Evolutionary conservation across 2,888 invertebrate species (phyloP).

Genomic region (Cyaniris semiargus): DNA sequence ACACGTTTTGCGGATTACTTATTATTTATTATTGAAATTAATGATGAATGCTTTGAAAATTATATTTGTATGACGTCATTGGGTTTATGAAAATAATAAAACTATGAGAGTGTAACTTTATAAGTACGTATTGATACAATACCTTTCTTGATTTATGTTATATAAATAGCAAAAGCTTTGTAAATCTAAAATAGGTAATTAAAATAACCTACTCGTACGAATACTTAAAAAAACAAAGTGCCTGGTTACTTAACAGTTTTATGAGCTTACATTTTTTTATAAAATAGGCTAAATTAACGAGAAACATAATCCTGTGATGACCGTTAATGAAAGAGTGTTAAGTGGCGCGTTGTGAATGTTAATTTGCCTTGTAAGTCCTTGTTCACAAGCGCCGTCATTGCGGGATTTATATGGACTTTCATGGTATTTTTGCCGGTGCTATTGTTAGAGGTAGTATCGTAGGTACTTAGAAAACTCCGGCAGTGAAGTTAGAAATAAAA

Average conservation of each 20-base stretch:
- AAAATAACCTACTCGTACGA: too few species aligned
- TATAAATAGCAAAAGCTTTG: too few species aligned
- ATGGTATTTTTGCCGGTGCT: too few species aligned
- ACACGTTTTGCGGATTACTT: neutral
- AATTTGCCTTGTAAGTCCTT: conserved; percentile 1
- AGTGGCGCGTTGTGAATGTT: neutral
- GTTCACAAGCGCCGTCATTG: neutral
- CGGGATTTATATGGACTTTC: neutral
- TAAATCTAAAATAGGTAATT: too few species aligned
- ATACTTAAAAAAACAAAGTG: too few species aligned
- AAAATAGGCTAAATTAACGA: neutral
- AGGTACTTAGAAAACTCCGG: too few species aligned
- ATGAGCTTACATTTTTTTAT: neutral
- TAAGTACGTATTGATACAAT: too few species aligned
- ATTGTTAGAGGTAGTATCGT: too few species aligned
- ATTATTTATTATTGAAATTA: conserved; percentile 1
- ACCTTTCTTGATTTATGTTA: too few species aligned
- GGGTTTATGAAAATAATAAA: neutral
- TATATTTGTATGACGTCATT: neutral
- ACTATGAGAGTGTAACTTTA: neutral
- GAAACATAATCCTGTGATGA: neutral
- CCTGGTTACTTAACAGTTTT: neutral
- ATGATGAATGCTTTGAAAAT: neutral
- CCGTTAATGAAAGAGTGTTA: neutral
- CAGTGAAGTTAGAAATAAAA: too few species aligned